Base-by-base conservation (phyloP, 2,888 invertebrate species). In the Brassicogethes aeneus region DNA sequence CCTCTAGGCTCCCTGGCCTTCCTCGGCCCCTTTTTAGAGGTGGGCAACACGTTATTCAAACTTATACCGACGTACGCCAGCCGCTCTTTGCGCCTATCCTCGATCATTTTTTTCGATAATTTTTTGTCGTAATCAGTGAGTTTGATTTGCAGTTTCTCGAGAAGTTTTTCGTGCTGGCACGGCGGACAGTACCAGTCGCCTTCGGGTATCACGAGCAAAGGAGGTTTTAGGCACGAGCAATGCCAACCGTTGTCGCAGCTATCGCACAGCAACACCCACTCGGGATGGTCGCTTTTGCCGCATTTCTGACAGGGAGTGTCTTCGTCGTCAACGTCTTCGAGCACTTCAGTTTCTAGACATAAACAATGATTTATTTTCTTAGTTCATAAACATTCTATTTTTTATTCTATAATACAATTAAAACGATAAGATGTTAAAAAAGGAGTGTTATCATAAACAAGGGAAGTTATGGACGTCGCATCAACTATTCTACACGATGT, bases 141-240 rank as follows among this genome's bases (percentile, higher is more conserved):
- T 59, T 84, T 82, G 15, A 76, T 75, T 59, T 85, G 82, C 36
- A 97, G 68, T 14, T 82, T 80, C 39, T 72, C 71, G 40, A 95
- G 79, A 40, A 92, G 68, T 69, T 85, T 77, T 57, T 88, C 90
- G 69, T 97, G 97, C 66, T 93, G 89, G 69, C 97, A 99, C 0
- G 90, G 88, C 17, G 97, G 97, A 68, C 99, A 99, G 70, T 80
- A 92, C 99, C 97, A 99, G 66, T 95, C 90, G 0, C 96, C 96
- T 63, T 94, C 93, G 0, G 97, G 99, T 56, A 99, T 88, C 17
- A 90, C 79, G 70, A 95, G 82, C 32, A 99, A 76, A 43, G 93
- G 81, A 0, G 97, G 97, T 46, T 88, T 80, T 30, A 97, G 76
- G 62, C 97, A 99, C 33, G 90, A 89, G 45, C 93, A 95, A 72